Evolutionary conservation across 2,888 invertebrate species (phyloP).

Genomic region (Isotomurus palustris): DNA sequence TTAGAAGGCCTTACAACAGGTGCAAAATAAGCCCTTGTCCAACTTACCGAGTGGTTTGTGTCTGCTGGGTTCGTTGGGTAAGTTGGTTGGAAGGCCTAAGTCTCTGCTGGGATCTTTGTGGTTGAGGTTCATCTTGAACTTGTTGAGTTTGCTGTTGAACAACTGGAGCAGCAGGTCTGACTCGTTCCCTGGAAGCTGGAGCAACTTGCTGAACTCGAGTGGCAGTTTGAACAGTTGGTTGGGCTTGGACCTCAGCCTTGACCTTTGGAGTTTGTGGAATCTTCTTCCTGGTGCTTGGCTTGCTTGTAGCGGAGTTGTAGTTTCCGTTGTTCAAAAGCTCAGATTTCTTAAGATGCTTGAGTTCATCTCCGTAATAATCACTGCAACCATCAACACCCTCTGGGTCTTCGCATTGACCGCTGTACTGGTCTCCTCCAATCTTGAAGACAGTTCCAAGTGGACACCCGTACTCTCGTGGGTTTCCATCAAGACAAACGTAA

Average conservation of each 20-base stretch:
- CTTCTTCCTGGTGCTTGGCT: conserved; percentile 43
- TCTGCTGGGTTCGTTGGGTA: neutral
- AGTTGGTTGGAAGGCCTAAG: no score
- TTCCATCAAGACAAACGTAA: conserved; percentile 87
- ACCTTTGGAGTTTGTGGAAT: conserved; percentile 29
- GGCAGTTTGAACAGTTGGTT: conserved; percentile 18
- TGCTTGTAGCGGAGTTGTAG: conserved; percentile 30
- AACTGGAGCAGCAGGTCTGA: conserved; percentile 20
- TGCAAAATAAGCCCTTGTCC: no score
- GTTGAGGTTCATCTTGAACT: conserved; percentile 5
- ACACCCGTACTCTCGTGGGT: conserved; percentile 89
- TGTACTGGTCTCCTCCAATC: conserved; percentile 83
- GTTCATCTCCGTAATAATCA: conserved; percentile 94
- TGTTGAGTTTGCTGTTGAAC: conserved; percentile 18
- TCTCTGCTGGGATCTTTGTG: conserved; percentile 11
- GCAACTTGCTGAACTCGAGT: conserved; percentile 15
- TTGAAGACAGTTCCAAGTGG: conserved; percentile 94
- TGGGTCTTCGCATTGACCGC: conserved; percentile 82
- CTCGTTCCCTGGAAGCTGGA: conserved; percentile 18
- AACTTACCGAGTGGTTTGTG: neutral
- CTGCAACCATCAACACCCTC: conserved; percentile 95
- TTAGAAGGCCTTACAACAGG: no score
- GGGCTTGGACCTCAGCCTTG: conserved; percentile 20
- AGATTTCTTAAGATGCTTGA: conserved; percentile 91
- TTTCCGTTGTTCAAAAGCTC: conserved; percentile 62